phyloP scores from a whole-genome alignment of 2,797 vertebrate genomes.

The Sebastes kiyomatsui region DNA sequence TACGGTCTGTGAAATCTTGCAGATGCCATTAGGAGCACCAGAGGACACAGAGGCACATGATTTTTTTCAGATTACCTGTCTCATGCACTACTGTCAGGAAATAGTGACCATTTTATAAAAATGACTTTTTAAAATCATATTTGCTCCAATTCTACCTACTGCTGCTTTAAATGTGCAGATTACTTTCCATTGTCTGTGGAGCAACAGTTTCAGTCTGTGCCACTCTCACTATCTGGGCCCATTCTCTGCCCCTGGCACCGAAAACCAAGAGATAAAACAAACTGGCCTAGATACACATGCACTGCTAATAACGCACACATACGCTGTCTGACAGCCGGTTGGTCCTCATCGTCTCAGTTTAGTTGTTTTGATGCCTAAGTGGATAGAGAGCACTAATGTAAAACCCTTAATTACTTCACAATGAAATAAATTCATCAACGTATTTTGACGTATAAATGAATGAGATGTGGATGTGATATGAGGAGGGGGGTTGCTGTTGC shows the following conservation, averaged over 20 bases:
- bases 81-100: too few relatives aligned
- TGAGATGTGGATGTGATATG: slow-evolving; percentile 1
- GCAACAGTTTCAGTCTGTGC: slow-evolving; percentile 37
- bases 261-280: slow-evolving; percentile 57
- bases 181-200: slow-evolving; percentile 2
- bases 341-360: slow-evolving; percentile 30
- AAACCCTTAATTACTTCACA: neutral
- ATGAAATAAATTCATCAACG: neutral
- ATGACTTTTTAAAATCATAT: too few relatives aligned
- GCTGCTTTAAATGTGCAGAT: neutral
- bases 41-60: too few relatives aligned
- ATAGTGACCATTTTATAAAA: too few relatives aligned
- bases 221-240: slow-evolving; percentile 31
- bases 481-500: neutral
- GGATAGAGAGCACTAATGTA: slow-evolving; percentile 1
- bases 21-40: too few relatives aligned
- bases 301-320: slow-evolving; percentile 8
- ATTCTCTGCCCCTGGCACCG: slow-evolving; percentile 49
- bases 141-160: too few relatives aligned
- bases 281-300: slow-evolving; percentile 62
- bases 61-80: too few relatives aligned
- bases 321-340: neutral
- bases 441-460: neutral
- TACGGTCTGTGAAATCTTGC: too few relatives aligned
- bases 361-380: slow-evolving; percentile 27